These are phyloP conservation scores for Andrena flavipes DNA, from an alignment of 2,888 invertebrate genomes.

Conservation along the genomic window DNA sequence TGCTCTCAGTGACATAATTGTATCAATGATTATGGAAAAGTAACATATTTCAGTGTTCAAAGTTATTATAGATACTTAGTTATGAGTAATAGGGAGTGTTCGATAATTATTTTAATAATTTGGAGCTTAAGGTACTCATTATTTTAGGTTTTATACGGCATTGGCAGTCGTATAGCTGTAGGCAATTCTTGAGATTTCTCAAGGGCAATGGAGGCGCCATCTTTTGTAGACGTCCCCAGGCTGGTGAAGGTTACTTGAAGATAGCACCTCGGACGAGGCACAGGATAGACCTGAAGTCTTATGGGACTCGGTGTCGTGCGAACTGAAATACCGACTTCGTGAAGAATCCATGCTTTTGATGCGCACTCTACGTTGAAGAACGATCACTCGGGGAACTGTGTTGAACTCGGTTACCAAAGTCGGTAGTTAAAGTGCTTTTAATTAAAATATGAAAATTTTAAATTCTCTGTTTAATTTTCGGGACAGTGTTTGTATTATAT, in stretches of 20 bases:
- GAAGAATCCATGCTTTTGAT: neutral
- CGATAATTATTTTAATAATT: neutral
- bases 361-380: neutral
- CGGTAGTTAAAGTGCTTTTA: neutral
- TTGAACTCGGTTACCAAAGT: neutral
- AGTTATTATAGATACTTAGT: no score
- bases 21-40: no score
- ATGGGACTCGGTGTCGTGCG: no score
- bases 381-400: neutral
- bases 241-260: slow-evolving; percentile 15
- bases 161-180: no score
- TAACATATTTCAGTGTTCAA: no score
- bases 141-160: neutral
- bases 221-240: slow-evolving; percentile 12
- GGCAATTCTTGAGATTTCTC: neutral
- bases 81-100: neutral
- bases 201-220: slow-evolving; percentile 29
- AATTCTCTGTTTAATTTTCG: no score
- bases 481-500: neutral
- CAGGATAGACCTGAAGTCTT: neutral
- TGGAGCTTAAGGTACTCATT: neutral
- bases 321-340: slow-evolving; percentile 5
- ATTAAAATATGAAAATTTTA: no score
- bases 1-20: no score
- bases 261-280: slow-evolving; percentile 22